phyloP scores from a whole-genome alignment of 2,888 invertebrate species.

The Ophraella communa region DNA sequence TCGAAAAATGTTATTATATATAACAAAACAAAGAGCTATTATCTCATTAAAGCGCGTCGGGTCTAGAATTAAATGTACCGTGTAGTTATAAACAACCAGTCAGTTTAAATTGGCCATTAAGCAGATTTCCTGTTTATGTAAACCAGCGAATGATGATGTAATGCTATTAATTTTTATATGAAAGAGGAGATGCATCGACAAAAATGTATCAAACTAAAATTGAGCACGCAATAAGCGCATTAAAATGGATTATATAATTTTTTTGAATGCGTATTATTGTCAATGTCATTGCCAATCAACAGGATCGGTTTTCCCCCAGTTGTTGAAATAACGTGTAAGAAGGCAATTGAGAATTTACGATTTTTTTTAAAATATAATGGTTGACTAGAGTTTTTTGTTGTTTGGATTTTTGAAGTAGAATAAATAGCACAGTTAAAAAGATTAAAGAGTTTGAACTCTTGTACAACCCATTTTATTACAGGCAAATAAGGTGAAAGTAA shows the following conservation, averaged over 20 bases:
- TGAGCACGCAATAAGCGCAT: neutral
- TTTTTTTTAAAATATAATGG: too few species aligned
- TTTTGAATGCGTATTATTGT: neutral
- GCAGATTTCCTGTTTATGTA: slow-evolving; percentile 17
- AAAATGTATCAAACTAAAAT: neutral
- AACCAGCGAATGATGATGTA: slow-evolving; percentile 12
- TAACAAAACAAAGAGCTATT: too few species aligned
- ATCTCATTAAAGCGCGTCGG: neutral
- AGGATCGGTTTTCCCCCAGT: neutral
- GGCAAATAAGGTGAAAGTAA: too few species aligned
- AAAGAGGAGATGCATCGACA: slow-evolving; percentile 17
- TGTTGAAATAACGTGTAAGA: too few species aligned
- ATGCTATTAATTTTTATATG: neutral
- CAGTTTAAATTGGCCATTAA: slow-evolving; percentile 9
- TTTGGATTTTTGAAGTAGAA: too few species aligned
- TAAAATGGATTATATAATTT: slow-evolving; percentile 14
- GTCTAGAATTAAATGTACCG: neutral
- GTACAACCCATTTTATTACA: too few species aligned
- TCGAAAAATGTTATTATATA: too few species aligned
- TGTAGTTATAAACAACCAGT: neutral
- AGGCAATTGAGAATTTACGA: too few species aligned
- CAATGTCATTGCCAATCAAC: neutral
- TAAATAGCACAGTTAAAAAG: too few species aligned
- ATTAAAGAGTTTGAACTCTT: too few species aligned
- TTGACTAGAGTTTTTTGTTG: too few species aligned